Base-by-base conservation (phyloP, 2,797 vertebrate genomes). In the Cuniculus paca region DNA sequence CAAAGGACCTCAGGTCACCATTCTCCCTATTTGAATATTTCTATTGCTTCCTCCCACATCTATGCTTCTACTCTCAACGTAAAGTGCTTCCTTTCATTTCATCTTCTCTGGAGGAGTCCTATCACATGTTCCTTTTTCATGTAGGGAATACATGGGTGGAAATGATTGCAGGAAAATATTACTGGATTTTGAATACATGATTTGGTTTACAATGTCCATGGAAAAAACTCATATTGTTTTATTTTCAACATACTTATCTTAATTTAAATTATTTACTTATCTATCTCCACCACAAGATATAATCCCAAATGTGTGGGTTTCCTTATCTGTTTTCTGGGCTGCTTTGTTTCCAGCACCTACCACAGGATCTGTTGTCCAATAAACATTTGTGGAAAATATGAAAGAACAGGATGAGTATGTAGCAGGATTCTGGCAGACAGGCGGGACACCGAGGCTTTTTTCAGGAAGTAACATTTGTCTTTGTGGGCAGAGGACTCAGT, bases 181-280 rank as follows among this genome's bases (percentile, higher is more conserved):
- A 90, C 1, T 79, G 11, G 28, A 80, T 74, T 70, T 28, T 58
- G 50, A 16, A 50, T 77, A 63, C 17, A 82, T 65, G 31, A 77
- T 45, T 75, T 65, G 12, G 39, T 34, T 77, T 86, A 91, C 39
- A 54, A 77, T 86, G 42, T 77, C 75, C 31, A 2, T 86, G 48
- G 50, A 88, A 85, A 95, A 52, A 74, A 70, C 65, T 52, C 28
- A 75, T 19, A 50, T 52, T 50, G 20, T 12, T 68, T 89, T 79
- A 68, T 61, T 74, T 14, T 91, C 39, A 92, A 92, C 88, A 88
- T 88, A 85, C 17, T 74, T 58, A 80, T 60, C 56, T 74, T 60
- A 48, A 54, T 56, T 94, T 90, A 92, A 80, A 78, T 91, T 75
- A 58, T 34, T 74, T 95, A n/a, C 22, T 86, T 88, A 54, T 72